phyloP scores from a whole-genome alignment of 2,113 vertebrate genomes.

The Ctenomys sociabilis region DNA sequence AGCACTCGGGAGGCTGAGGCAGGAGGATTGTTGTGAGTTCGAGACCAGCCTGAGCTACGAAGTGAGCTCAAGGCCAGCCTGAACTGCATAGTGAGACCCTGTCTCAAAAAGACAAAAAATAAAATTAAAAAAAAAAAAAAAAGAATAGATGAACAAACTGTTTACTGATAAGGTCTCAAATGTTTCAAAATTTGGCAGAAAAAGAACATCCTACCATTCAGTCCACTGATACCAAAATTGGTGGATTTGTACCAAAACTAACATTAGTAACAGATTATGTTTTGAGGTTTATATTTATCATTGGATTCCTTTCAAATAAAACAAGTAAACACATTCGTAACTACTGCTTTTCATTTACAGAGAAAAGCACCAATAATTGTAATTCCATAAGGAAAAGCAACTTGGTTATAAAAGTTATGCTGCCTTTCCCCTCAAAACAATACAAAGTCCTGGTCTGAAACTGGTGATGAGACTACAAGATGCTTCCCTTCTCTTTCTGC shows the following conservation, averaged over 20 bases:
- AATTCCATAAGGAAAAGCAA: not conserved
- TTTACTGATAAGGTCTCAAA: constrained; percentile 45
- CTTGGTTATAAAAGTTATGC: not conserved
- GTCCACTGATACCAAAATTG: not conserved
- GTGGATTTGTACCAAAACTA: not conserved
- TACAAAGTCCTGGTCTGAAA: not conserved
- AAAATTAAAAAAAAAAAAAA: no score
- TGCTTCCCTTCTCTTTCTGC: not conserved
- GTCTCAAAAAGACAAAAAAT: no score
- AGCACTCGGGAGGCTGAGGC: no score
- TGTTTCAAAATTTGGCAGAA: constrained; percentile 20
- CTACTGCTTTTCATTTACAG: not conserved
- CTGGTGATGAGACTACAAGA: not conserved
- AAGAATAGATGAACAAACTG: not conserved
- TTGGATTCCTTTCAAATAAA: constrained; percentile 25
- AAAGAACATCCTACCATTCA: constrained; percentile 6
- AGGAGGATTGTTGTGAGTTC: no score
- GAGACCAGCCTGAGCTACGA: no score
- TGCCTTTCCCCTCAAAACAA: not conserved
- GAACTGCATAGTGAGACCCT: no score
- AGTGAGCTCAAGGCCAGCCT: no score
- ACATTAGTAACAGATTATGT: not conserved
- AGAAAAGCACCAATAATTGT: not conserved
- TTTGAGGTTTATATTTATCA: not conserved
- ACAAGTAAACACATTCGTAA: not conserved